Evolutionary conservation across 1,140 invertebrate genomes (phyloP), one percentile per base, ranked within the genome.

Genomic region (Mactra quadrangularis): DNA sequence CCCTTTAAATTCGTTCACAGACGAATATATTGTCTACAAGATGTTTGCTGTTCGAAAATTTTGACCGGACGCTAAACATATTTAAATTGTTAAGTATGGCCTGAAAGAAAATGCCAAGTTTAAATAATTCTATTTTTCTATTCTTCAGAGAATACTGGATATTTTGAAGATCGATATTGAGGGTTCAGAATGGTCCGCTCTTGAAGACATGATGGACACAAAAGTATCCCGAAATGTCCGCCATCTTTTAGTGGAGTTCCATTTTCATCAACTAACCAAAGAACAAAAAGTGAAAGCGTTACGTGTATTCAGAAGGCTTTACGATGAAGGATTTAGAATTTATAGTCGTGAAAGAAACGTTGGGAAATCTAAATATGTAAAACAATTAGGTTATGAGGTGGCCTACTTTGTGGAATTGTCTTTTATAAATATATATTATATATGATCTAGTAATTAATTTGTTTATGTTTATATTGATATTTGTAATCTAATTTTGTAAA

Each of bases 131-230:
- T n/a, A n/a, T 41, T 41, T 27, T 27, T 27, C 6, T 59, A 3
- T 62, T 35, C 72, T 82, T 19, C 64, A 82, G 78, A 50, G 22
- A 38, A 33, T 29, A 11, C 35, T 83, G 17, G 81, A 83, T 47
- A 31, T 83, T 7, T 47, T 83, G 1, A 83, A 83, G 53, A 57
- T 83, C 19, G 81, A 83, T 45, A 68, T 83, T 29, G 81, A 83
- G 35, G 60, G 33, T 27, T 75, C 59, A 47, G 81, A 83, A 41
- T 83, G 81, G 81, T 41, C 31, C 6, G 47, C 81, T 9, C 27
- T 83, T 55, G 55, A 57, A 19, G 59, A 75, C 19, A 83, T 83
- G 71, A 55, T 75, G 22, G 4, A 22, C 22, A 53, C 53, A 27
- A 71, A 71, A 31, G 31, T 35, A 7, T 7, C 75, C 31, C 13